Evolutionary conservation across 2,797 vertebrate genomes (phyloP).

Genomic region (Melanotaenia parkinsoni): DNA sequence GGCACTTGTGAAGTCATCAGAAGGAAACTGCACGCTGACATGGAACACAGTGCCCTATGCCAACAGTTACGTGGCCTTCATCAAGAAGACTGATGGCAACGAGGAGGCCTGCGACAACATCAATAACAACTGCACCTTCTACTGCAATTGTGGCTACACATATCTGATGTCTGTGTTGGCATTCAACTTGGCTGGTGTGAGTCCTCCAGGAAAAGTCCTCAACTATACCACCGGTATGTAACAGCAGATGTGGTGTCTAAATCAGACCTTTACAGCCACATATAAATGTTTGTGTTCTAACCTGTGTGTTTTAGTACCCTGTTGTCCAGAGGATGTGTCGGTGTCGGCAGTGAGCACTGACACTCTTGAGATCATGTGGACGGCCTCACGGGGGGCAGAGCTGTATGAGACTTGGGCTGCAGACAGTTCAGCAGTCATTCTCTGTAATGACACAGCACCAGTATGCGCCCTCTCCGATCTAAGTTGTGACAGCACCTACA

Average conservation of each 20-base stretch:
- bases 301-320: slow-evolving; percentile 84
- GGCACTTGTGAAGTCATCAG: slow-evolving; percentile 73
- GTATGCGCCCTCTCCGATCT: slow-evolving; percentile 89
- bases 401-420: slow-evolving; percentile 86
- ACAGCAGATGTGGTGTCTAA: neutral
- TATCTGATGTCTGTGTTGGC: slow-evolving; percentile 90
- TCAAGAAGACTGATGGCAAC: slow-evolving; percentile 86
- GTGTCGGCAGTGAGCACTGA: slow-evolving; percentile 82
- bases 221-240: slow-evolving; percentile 90
- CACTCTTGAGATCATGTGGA: slow-evolving; percentile 87
- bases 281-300: neutral
- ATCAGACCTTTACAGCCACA: neutral
- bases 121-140: slow-evolving; percentile 82
- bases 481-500: slow-evolving; percentile 85
- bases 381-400: slow-evolving; percentile 86
- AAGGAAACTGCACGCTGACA: slow-evolving; percentile 84
- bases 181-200: slow-evolving; percentile 88
- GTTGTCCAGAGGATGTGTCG: slow-evolving; percentile 86
- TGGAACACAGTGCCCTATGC: slow-evolving; percentile 82
- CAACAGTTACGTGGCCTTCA: slow-evolving; percentile 86
- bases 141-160: slow-evolving; percentile 89
- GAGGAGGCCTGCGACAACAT: slow-evolving; percentile 89
- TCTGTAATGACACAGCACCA: slow-evolving; percentile 88
- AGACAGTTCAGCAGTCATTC: slow-evolving; percentile 57
- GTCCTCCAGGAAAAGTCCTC: slow-evolving; percentile 83